Base-by-base conservation (phyloP, 2,888 invertebrate genomes). In the Xanthorhoe designata region DNA sequence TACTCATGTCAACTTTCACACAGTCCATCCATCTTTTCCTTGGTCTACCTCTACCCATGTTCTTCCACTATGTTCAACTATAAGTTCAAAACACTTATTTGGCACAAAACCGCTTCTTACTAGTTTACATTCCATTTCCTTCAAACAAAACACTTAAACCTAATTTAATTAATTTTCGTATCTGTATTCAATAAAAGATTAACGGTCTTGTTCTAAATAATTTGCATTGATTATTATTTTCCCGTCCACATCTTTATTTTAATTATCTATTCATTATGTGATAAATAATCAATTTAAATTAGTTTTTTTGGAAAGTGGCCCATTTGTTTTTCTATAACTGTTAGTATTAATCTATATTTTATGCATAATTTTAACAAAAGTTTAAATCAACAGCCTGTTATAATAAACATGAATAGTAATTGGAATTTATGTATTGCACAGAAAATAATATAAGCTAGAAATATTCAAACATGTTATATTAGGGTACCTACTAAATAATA, bases 201-300 rank as follows among this genome's bases (percentile, higher is more conserved):
- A 42, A 42, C 13, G 38, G 38, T 42, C 38, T 42, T 42, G 13
- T 32, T 32, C 2, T 1, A 38, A 38, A 38, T 9, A 13, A 42
- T 42, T 42, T 42, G 38, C 38, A 42, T 42, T 42, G 38, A 42
- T 42, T 42, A 42, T 42, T 38, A 10, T 42, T 42, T 42, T 42
- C 38, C 10, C 38, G 38, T 42, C 13, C 13, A 42, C 38, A 42
- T 42, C 8, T 13, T 13, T 42, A 42, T 42, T 42, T 13, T 38
- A 38, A 38, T 38, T 13, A 42, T 42, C 38, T 13, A 42, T 42
- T 42, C 38, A 42, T 32, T 42, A 42, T 2, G 13, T 42, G 13
- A 42, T 42, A 42, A 13, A 42, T 42, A 42, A 42, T 42, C 38
- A 42, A 42, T 42, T 42, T 42, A 42, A 42, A 42, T 42, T 42